phyloP scores from a whole-genome alignment of 2,888 invertebrate species.

The Andrena marginata region DNA sequence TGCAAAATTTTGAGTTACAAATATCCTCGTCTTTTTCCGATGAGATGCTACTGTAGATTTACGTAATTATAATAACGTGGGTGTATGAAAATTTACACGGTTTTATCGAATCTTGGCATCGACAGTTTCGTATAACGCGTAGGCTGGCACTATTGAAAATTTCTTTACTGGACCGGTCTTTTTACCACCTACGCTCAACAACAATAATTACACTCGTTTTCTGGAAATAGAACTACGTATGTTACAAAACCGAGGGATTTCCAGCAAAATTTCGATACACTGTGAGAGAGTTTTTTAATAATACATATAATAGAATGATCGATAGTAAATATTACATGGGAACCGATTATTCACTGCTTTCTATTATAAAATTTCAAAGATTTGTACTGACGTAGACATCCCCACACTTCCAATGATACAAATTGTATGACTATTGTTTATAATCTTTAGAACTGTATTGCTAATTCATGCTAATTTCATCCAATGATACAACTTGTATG shows the following conservation, averaged over 20 bases:
- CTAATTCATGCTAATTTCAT: no score
- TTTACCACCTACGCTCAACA: slow-evolving; percentile 6
- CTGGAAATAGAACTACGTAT: neutral
- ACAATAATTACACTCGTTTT: slow-evolving; percentile 1
- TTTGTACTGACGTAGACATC: neutral
- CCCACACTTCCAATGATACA: no score
- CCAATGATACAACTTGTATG: no score
- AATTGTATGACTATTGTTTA: no score
- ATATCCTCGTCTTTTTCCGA: neutral
- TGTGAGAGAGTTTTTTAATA: neutral
- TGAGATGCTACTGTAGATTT: neutral
- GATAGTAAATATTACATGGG: no score
- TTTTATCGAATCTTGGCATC: neutral
- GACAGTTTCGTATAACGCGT: neutral
- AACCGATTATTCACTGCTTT: no score
- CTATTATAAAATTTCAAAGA: neutral
- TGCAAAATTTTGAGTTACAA: neutral
- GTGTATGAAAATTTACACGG: neutral
- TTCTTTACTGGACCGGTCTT: slow-evolving; percentile 12
- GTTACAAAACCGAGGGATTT: neutral
- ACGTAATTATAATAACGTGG: neutral
- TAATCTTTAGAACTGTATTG: no score
- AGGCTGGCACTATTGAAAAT: slow-evolving; percentile 1
- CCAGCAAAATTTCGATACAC: neutral
- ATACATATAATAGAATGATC: neutral